Evolutionary conservation across 2,888 invertebrate genomes (phyloP).

Genomic region (Caenorhabditis sp.): DNA sequence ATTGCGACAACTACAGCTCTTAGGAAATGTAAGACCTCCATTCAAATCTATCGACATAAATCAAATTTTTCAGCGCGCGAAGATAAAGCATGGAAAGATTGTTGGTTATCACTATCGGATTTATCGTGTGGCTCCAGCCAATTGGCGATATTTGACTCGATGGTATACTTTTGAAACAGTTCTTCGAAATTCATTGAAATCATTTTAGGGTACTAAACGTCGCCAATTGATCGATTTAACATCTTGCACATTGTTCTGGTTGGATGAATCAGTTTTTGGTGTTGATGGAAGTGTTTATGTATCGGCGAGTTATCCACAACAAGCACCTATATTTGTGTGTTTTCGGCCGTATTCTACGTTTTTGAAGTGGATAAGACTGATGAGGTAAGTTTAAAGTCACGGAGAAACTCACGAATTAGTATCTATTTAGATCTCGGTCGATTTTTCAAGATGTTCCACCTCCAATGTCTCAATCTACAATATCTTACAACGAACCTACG

Average conservation of each 20-base stretch:
- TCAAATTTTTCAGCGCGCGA: constrained; percentile 50
- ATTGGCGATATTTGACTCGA: constrained; percentile 21
- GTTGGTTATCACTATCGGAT: constrained; percentile 33
- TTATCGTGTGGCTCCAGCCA: constrained; percentile 20
- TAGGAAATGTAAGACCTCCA: constrained; percentile 22
- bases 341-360: constrained; percentile 32
- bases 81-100: constrained; percentile 52
- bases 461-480: constrained; percentile 11
- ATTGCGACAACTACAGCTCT: constrained; percentile 33
- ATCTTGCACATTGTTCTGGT: constrained; percentile 42
- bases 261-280: constrained; percentile 50
- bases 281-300: constrained; percentile 47
- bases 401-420: background rate
- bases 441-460: constrained; percentile 38
- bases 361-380: constrained; percentile 33
- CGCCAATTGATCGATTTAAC: constrained; percentile 32
- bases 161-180: no score
- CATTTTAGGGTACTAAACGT: constrained; percentile 22
- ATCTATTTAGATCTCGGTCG: constrained; percentile 18
- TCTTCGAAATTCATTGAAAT: background rate
- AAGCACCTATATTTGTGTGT: constrained; percentile 26
- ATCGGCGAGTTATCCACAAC: constrained; percentile 22
- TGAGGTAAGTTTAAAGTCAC: constrained; percentile 11
- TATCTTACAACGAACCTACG: constrained; percentile 17
- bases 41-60: constrained; percentile 3